These are phyloP conservation scores for Rhadina sibilatrix DNA, from an alignment of 2,113 vertebrate genomes.

Conservation along the genomic window DNA sequence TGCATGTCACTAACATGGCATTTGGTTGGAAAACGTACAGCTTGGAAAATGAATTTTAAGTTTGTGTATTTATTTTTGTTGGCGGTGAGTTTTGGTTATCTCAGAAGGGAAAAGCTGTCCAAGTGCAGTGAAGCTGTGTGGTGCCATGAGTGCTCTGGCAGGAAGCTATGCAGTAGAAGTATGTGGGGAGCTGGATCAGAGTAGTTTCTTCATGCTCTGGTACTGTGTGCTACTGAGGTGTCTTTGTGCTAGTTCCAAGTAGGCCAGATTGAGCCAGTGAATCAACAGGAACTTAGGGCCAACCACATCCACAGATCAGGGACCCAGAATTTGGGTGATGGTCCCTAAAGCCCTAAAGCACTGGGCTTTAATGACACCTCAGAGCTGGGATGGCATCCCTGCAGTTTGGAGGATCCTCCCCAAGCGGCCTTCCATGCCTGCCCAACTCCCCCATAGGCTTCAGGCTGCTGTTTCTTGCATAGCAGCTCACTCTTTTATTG, in stretches of 20 bases:
- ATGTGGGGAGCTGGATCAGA: neutral
- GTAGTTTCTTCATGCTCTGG: neutral
- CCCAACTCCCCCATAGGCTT: neutral
- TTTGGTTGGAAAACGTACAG: slow-evolving; percentile 16
- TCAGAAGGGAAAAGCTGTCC: neutral
- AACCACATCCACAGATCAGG: neutral
- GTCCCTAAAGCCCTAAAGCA: neutral
- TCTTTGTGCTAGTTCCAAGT: neutral
- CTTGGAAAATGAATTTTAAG: slow-evolving; percentile 7
- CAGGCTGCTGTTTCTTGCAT: neutral
- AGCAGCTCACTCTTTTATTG: neutral
- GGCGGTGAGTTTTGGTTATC: slow-evolving; percentile 8
- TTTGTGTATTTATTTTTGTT: slow-evolving; percentile 31
- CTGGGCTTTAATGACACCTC: neutral
- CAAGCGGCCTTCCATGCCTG: neutral
- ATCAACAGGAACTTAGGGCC: neutral
- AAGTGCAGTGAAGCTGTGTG: slow-evolving; percentile 4
- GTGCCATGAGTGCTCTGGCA: slow-evolving; percentile 6
- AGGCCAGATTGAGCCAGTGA: neutral
- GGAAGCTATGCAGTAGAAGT: neutral
- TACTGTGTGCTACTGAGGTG: neutral
- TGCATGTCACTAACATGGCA: neutral
- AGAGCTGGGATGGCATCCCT: neutral
- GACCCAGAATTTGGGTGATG: neutral
- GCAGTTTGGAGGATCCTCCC: neutral